Conservation (phyloP, 2,888 invertebrate species). For the Flexamia atlantica region DNA sequence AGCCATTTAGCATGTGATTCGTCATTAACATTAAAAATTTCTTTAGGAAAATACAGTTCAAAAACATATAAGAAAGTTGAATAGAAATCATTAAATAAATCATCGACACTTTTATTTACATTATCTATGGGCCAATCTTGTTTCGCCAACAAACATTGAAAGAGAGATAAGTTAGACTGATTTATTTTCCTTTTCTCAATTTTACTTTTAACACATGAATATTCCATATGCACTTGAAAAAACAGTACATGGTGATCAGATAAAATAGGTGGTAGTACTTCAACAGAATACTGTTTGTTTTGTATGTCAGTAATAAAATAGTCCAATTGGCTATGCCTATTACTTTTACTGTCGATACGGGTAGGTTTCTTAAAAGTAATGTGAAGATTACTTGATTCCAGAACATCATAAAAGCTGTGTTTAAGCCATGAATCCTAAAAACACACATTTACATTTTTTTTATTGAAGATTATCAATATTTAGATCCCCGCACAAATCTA, state of each 20-base stretch:
- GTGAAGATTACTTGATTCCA: slow-evolving; percentile 2
- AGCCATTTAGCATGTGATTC: slow-evolving; percentile 16
- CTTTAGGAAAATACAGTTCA: not conserved
- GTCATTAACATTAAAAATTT: slow-evolving; percentile 9
- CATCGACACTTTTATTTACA: not conserved
- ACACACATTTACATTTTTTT: too few species aligned
- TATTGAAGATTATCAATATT: slow-evolving; percentile 37
- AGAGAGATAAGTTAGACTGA: not conserved
- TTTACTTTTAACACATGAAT: not conserved
- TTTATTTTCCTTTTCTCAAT: slow-evolving; percentile 7
- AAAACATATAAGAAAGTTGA: slow-evolving; percentile 1
- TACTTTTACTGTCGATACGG: not conserved
- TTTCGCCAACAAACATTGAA: not conserved
- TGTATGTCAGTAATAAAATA: slow-evolving; percentile 23
- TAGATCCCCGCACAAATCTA: slow-evolving; percentile 14
- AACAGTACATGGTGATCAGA: slow-evolving; percentile 11
- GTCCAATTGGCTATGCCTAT: slow-evolving; percentile 15
- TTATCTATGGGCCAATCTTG: not conserved
- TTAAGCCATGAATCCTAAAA: not conserved
- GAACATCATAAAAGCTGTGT: slow-evolving; percentile 1
- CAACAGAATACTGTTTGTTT: not conserved
- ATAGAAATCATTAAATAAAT: not conserved
- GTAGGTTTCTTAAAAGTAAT: slow-evolving; percentile 20
- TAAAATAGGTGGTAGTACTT: slow-evolving; percentile 20
- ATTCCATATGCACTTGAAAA: not conserved